A percentile compares a stretch with the other conserved stretches of the same genome.
phyloP scores from a whole-genome alignment of 2,113 vertebrate genomes.

The Junco hyemalis region DNA sequence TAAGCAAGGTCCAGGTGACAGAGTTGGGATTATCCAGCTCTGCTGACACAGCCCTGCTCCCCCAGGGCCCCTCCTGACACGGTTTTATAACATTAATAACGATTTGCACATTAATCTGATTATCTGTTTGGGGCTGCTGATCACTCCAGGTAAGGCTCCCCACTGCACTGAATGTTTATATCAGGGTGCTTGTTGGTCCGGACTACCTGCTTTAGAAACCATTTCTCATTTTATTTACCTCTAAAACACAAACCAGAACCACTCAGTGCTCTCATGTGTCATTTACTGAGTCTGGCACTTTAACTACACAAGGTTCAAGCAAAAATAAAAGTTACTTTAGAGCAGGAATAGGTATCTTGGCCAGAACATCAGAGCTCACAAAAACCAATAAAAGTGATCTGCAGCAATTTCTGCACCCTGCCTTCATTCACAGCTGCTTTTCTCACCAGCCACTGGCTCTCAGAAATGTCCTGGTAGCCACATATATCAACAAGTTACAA shows the following conservation, averaged over 20 bases:
- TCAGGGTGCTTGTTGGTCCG: neutral
- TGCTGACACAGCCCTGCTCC: neutral
- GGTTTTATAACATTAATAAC: neutral
- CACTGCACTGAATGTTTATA: no score
- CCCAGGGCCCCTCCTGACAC: neutral
- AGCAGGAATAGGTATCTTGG: neutral
- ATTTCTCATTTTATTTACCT: neutral
- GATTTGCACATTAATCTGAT: neutral
- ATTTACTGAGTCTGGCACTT: neutral
- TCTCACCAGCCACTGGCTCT: neutral
- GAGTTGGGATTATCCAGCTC: neutral
- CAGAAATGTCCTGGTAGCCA: neutral
- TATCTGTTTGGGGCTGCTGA: neutral
- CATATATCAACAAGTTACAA: neutral
- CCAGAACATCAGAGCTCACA: neutral
- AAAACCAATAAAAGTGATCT: accelerated
- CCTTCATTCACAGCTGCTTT: neutral
- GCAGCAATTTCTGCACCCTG: neutral
- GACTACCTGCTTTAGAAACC: neutral
- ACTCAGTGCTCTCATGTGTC: accelerated
- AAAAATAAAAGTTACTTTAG: neutral
- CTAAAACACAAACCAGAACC: neutral
- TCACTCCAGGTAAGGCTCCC: neutral
- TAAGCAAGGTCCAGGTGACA: neutral
- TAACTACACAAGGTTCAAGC: neutral